Evolutionary conservation across 2,888 invertebrate genomes (phyloP).

Genomic region (Ormyrus thymus): DNA sequence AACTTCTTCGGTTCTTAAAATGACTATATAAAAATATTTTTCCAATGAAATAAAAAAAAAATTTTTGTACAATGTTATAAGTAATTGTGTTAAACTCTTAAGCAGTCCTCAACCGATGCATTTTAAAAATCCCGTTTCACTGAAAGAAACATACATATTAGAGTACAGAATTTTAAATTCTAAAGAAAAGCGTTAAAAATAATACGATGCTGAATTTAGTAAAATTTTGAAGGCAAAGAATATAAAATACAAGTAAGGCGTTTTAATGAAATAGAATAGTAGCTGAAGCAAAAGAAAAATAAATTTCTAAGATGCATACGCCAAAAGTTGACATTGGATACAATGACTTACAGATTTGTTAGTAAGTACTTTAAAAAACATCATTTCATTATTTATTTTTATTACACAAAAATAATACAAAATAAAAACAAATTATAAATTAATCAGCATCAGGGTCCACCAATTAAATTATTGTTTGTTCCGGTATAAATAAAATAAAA

Average conservation of each 20-base stretch:
- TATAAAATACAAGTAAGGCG: conserved; percentile 36
- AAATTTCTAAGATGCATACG: conserved; percentile 43
- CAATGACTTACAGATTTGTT: conserved; percentile 33
- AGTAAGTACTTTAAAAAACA: conserved; percentile 34
- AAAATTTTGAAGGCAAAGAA: conserved; percentile 24
- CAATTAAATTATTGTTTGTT: conserved; percentile 18
- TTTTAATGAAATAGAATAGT: conserved; percentile 26
- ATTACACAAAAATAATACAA: conserved; percentile 47
- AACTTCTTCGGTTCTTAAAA: not conserved
- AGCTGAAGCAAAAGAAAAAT: conserved; percentile 51
- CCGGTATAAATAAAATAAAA: conserved; percentile 14
- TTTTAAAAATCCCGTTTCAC: conserved; percentile 33
- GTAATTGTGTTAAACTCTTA: conserved; percentile 19
- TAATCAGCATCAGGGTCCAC: conserved; percentile 12
- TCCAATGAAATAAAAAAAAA: conserved; percentile 33
- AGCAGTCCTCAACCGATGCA: conserved; percentile 52
- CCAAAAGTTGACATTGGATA: conserved; percentile 34
- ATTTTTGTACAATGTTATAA: not conserved
- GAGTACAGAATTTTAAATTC: not conserved
- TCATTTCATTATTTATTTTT: conserved; percentile 38
- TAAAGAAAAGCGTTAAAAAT: conserved; percentile 38
- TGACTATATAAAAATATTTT: conserved; percentile 7
- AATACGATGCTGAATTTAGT: conserved; percentile 21
- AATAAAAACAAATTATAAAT: conserved; percentile 40
- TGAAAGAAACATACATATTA: conserved; percentile 40